Evolutionary conservation across 2,797 vertebrate genomes (phyloP), one percentile per base, ranked within the genome.

Genomic region (Poecilia picta): DNA sequence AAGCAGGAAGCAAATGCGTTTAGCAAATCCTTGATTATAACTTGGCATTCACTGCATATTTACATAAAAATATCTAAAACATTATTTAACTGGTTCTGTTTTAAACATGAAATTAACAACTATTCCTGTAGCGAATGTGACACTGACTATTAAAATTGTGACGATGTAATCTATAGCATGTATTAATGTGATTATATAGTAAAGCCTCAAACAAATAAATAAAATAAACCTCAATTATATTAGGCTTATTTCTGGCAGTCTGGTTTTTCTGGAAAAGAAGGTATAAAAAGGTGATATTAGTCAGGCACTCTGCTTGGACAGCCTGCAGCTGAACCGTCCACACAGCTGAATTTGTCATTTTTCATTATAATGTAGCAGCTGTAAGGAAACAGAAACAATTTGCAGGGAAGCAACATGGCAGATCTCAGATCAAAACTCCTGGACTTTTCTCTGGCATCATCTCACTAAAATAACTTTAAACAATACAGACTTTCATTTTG

Each of bases 21-120:
- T 8, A 78, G 82, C 86, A 84, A 81, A 76, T 85, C 59, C 88
- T 89, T 55, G 79, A 20, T 49, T 36, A 71, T 62, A 33, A 41
- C 64, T 23, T 68, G 10, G 31, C 28, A 11, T 47, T 10, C 39
- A 43, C 23, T 41, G 33, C 33, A 64, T 64, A 20, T 64, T 36
- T 64, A 33, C 31, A 33, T 36, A 8, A 64, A 36, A 31, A 15
- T 18, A 13, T 33, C 31, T 0, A 8, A 64, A 64, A 36, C 31
- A 64, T 20, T 1, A 64, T 20, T 64, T 36, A 36, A 64, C 3
- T 64, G 31, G 62, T 64, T 64, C 11, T 36, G 33, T 43, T 70
- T 43, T 15, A 70, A 43, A 43, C 11, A 36, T 33, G 33, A 64
- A 64, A 64, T 8, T 18, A 64, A 20, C 59, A 36, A 36, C 31